Percentiles rank a stretch among this genome's conserved stretches.
Conservation (phyloP, 2,797 vertebrate genomes). For the Chelidonichthys spinosus region DNA sequence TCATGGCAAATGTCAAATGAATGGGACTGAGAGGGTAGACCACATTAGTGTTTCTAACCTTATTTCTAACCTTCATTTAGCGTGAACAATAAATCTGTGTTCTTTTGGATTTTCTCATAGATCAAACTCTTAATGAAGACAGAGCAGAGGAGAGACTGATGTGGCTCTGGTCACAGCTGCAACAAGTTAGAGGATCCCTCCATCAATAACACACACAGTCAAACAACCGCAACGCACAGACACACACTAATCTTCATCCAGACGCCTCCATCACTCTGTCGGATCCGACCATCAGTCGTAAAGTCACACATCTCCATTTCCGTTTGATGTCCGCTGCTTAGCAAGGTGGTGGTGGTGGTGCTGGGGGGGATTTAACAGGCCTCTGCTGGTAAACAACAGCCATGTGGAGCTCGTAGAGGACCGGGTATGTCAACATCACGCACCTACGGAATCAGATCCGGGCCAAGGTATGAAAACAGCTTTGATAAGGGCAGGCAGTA, state of each 20-base stretch:
- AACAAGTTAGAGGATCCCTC: constrained; percentile 61
- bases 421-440: constrained; percentile 56
- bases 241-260: constrained; percentile 59
- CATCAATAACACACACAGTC: constrained; percentile 62
- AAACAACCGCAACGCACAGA: constrained; percentile 33
- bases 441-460: constrained; percentile 63
- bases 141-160: constrained; percentile 44
- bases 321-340: constrained; percentile 67
- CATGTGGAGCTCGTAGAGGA: constrained; percentile 58
- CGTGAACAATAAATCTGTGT: constrained; percentile 48
- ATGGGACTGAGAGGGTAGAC: constrained; percentile 1
- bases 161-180: constrained; percentile 70
- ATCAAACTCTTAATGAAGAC: constrained; percentile 69
- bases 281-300: constrained; percentile 58
- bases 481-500: constrained; percentile 70
- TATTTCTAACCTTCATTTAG: constrained; percentile 33
- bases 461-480: constrained; percentile 49
- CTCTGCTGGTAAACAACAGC: constrained; percentile 60
- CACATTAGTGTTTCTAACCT: constrained; percentile 23
- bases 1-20: constrained; percentile 12
- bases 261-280: constrained; percentile 60
- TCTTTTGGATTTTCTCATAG: constrained; percentile 43
- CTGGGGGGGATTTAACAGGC: constrained; percentile 50
- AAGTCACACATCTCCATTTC: constrained; percentile 68
- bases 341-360: constrained; percentile 14